Evolutionary conservation across 2,113 vertebrate genomes (phyloP).

Genomic region (Elachura formosa): DNA sequence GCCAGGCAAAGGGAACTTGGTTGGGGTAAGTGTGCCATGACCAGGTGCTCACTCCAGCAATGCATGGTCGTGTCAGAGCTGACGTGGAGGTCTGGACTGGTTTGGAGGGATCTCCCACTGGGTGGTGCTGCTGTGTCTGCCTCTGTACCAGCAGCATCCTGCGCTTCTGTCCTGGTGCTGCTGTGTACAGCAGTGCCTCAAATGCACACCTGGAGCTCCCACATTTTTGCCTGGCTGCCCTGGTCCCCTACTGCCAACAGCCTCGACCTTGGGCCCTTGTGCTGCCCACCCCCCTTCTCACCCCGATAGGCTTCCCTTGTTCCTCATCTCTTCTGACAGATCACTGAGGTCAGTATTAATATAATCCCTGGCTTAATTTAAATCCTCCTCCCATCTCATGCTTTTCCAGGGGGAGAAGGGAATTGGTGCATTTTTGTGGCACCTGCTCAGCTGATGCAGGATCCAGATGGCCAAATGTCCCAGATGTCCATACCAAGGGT

Average conservation of each 20-base stretch:
- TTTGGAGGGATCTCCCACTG: rapidly evolving
- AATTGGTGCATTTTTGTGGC: neutral
- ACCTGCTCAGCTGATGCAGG: neutral
- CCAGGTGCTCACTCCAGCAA: rapidly evolving
- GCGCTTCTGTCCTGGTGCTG: rapidly evolving
- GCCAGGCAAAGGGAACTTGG: neutral
- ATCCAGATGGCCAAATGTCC: neutral
- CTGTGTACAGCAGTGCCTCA: rapidly evolving
- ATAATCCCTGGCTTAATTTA: constrained; percentile 14
- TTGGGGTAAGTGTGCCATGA: neutral
- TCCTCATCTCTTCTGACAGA: neutral
- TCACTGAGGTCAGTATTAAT: neutral
- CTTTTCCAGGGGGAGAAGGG: neutral
- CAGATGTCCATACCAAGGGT: rapidly evolving
- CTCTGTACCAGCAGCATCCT: neutral
- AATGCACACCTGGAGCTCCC: neutral
- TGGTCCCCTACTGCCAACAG: neutral
- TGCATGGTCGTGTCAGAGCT: neutral
- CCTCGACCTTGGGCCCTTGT: rapidly evolving
- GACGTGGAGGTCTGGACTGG: rapidly evolving
- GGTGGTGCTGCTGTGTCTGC: rapidly evolving
- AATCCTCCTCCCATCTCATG: neutral
- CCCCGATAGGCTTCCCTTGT: rapidly evolving
- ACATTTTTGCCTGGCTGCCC: rapidly evolving
- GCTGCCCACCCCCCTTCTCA: neutral